phyloP scores from a whole-genome alignment of 2,113 vertebrate genomes.

The Protobothrops mucrosquamatus region DNA sequence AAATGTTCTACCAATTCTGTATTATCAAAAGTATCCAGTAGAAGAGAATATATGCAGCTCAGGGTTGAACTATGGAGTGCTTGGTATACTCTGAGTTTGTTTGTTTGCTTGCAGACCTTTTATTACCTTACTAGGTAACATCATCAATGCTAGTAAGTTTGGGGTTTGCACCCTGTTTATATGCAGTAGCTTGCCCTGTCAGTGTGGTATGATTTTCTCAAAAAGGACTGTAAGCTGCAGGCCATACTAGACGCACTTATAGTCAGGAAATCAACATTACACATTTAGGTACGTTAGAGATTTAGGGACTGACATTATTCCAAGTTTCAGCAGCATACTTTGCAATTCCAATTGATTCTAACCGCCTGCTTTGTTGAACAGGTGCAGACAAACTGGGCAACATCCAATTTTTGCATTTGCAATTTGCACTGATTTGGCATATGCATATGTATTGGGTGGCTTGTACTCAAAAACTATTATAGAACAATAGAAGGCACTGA shows the following conservation, averaged over 20 bases:
- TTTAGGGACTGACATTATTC: not conserved
- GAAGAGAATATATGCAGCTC: not conserved
- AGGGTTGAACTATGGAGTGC: not conserved
- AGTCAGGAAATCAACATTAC: not conserved
- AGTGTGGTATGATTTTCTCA: not conserved
- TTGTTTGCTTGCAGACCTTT: not conserved
- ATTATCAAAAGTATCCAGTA: not conserved
- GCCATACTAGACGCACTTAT: not conserved
- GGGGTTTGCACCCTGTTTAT: not conserved
- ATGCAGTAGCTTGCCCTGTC: not conserved
- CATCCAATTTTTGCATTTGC: not conserved
- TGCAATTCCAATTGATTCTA: not conserved
- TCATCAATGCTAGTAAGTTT: not conserved
- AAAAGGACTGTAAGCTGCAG: not conserved
- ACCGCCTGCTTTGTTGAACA: not conserved
- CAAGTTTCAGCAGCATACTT: not conserved
- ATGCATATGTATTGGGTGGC: not conserved
- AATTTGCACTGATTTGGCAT: not conserved
- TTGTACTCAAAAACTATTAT: not conserved
- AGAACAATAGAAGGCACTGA: not conserved
- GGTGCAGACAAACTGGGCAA: not conserved
- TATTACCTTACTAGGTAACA: not conserved
- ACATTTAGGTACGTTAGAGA: not conserved
- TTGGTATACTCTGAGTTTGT: not conserved
- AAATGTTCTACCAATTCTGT: not conserved